These are phyloP conservation scores for Hypanus sabinus DNA, from an alignment of 2,113 vertebrate species.

Conservation along the genomic window DNA sequence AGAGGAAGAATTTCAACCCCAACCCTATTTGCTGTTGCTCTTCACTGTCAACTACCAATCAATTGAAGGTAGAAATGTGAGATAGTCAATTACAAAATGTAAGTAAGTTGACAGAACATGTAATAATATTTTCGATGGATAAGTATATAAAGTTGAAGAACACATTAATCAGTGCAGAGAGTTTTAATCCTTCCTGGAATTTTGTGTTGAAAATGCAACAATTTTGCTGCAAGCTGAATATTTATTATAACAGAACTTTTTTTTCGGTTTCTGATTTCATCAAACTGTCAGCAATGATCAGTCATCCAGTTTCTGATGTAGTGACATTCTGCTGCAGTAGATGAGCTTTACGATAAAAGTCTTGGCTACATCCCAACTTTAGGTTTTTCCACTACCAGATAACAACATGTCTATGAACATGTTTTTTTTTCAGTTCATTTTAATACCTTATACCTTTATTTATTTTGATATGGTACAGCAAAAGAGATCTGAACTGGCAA, in stretches of 20 bases:
- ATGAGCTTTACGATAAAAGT: neutral
- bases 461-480: neutral
- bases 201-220: neutral
- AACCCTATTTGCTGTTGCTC: neutral
- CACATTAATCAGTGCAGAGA: neutral
- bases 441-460: neutral
- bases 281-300: slow-evolving; percentile 22
- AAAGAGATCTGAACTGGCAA: neutral
- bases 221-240: neutral
- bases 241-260: neutral
- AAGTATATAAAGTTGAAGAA: no score
- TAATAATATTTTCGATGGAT: neutral
- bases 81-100: neutral
- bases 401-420: neutral
- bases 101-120: neutral
- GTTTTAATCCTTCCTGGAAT: neutral
- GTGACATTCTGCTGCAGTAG: neutral
- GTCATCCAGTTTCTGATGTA: neutral
- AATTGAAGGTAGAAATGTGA: neutral
- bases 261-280: slow-evolving; percentile 19
- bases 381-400: neutral
- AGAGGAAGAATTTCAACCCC: neutral
- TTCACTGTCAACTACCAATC: neutral
- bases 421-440: neutral
- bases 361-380: neutral